These are phyloP conservation scores for Hemiscyllium ocellatum DNA, from an alignment of 2,113 vertebrate species.

Conservation along the genomic window DNA sequence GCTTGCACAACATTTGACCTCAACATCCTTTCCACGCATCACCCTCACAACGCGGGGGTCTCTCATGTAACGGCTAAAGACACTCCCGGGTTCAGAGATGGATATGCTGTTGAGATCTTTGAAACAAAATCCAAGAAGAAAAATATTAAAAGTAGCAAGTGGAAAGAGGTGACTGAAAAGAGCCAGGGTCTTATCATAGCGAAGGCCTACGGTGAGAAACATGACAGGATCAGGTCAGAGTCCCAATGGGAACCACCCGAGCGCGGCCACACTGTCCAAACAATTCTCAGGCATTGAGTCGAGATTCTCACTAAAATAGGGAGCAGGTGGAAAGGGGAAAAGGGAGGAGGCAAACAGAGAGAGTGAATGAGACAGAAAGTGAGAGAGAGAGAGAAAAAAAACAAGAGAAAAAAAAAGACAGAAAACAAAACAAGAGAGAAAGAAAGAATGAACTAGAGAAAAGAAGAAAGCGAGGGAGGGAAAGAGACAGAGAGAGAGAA, in stretches of 20 bases:
- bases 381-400: background rate
- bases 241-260: no score
- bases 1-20: slow-evolving; percentile 30
- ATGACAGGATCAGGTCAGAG: no score
- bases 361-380: background rate
- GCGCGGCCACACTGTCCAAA: no score
- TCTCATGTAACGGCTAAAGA: background rate
- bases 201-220: no score
- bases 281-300: no score
- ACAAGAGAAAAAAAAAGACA: slow-evolving; percentile 39
- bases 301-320: background rate
- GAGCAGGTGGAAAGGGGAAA: slow-evolving; percentile 41
- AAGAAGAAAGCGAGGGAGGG: no score
- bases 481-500: no score
- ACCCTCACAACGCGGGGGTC: background rate
- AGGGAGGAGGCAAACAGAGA: slow-evolving; percentile 14
- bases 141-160: background rate
- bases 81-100: background rate
- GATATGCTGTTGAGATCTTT: background rate
- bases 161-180: background rate
- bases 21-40: slow-evolving; percentile 24
- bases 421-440: background rate
- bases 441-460: no score
- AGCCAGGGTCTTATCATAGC: no score
- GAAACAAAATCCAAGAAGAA: background rate